Base-by-base conservation (phyloP, 2,797 vertebrate species). In the Anguilla obscura region DNA sequence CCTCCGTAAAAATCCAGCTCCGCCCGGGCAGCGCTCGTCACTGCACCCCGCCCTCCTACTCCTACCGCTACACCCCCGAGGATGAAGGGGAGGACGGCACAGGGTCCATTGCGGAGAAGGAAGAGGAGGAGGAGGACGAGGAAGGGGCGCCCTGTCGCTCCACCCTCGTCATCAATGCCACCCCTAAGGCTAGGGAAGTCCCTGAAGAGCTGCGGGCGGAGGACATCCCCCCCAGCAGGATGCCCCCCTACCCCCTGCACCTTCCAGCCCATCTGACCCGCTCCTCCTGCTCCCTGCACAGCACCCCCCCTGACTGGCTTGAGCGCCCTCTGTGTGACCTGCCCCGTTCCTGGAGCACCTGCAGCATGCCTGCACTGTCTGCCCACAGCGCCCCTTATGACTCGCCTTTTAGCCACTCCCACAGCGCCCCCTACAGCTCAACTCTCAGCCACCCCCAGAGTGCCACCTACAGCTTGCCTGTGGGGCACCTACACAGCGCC, bases 1-100 rank as follows among this genome's bases (percentile, higher is more conserved):
- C 99, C 40, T 98, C 98, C 1, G 94, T 99, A 88, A 97, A 97
- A 56, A 97, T 99, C 86, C 97, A 97, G 86, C 93, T 99, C 16
- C 94, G 96, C 84, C 95, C 94, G 14, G 97, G 97, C 9, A 96
- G 94, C 63, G 94, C 97, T 86, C 94, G 94, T 0, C 93, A 95
- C 33, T 97, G 96, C 90, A 96, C 97, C 45, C 95, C 95, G 16
- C 97, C 97, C 4, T 96, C 93, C 40, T 99, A 97, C 93, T 96
- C 97, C 50, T 97, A 97, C 90, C 97, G 94, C 90, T 98, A 97
- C 52, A 92, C 93, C 56, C 93, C 93, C 0, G 94, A 79, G 45
- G 92, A 94, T 2, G 93, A 95, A 0, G 93, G 94, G 24, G 92
- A 93, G 0, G 58, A 85, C 5, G 83, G 14, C 0, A 85, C 90